Conservation (phyloP, 2,113 vertebrate species). For the Arenaria interpres region DNA sequence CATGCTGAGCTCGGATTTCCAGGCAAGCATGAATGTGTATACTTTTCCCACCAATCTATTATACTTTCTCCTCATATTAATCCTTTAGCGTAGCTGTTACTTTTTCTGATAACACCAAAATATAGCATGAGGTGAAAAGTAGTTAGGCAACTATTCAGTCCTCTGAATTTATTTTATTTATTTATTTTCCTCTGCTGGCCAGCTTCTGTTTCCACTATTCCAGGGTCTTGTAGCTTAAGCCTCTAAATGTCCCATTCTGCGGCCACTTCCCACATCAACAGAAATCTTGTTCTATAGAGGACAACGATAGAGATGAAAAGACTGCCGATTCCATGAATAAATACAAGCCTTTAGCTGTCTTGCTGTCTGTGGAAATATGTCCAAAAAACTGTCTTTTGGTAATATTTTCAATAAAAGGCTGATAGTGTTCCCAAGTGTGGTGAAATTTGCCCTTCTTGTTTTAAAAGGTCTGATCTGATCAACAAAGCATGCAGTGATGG, state of each 20-base stretch:
- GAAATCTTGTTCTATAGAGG: background rate
- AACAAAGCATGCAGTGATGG: background rate
- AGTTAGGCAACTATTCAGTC: background rate
- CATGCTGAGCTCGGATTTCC: background rate
- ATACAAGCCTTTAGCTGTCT: background rate
- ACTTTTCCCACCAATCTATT: background rate
- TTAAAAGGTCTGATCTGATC: background rate
- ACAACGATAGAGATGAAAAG: background rate
- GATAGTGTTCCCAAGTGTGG: background rate
- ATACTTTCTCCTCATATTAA: background rate
- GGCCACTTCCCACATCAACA: background rate
- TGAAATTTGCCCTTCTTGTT: background rate
- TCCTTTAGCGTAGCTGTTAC: background rate
- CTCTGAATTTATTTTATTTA: background rate
- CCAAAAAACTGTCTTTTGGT: background rate
- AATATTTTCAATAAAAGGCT: background rate
- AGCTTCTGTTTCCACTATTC: background rate
- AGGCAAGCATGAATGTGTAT: background rate
- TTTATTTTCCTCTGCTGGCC: background rate
- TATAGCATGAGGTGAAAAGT: background rate
- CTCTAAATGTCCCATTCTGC: background rate
- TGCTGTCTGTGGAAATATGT: background rate
- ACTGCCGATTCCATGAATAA: conserved; percentile 18
- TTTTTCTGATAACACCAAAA: background rate
- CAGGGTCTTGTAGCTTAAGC: background rate